A percentile compares a stretch with the other conserved stretches of the same genome.
Conservation (phyloP, 2,797 vertebrate genomes). For the Myiotriccus ornatus region DNA sequence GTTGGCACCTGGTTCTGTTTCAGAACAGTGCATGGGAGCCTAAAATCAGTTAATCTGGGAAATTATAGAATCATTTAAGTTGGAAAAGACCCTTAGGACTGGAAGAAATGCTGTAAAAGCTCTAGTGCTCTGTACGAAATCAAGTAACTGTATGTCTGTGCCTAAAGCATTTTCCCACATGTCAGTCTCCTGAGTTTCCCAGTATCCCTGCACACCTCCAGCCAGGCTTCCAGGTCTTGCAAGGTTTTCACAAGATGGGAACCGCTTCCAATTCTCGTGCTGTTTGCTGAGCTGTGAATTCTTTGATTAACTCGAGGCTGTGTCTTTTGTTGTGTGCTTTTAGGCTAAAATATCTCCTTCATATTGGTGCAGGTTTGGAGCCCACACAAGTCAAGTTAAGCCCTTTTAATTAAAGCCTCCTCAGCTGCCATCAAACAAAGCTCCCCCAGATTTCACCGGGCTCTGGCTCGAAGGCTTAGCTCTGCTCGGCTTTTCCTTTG, state of each 20-base stretch:
- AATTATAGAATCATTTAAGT: not conserved
- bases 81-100: not conserved
- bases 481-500: not conserved
- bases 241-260: not conserved
- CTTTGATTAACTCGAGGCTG: not conserved
- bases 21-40: fast-evolving
- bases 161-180: not conserved
- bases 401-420: not conserved
- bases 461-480: not conserved
- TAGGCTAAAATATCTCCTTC: not conserved
- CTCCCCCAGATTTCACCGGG: fast-evolving
- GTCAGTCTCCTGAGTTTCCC: not conserved
- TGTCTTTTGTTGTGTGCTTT: not conserved
- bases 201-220: not conserved
- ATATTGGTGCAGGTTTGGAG: not conserved
- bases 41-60: not conserved
- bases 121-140: not conserved
- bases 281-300: not conserved
- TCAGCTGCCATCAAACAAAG: not conserved
- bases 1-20: not conserved
- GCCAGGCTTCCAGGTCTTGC: not conserved
- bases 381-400: not conserved
- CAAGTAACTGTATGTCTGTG: fast-evolving
- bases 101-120: not conserved
- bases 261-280: fast-evolving